A percentile compares a stretch with the other conserved stretches of the same genome.
phyloP scores from a whole-genome alignment of 2,888 invertebrate genomes.

The Toxonevra muliebris region DNA sequence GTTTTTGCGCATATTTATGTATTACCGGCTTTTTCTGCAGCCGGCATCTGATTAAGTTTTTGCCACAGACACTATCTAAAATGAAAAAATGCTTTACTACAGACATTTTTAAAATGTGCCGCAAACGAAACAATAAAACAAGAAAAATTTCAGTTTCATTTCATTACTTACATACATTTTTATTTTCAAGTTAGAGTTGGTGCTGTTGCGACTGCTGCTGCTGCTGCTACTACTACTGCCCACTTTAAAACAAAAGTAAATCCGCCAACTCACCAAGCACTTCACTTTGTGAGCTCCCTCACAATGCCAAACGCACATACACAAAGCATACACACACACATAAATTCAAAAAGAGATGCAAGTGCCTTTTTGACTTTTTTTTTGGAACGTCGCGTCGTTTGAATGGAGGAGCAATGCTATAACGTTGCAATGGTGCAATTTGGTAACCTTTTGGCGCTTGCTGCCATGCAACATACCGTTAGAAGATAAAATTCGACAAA shows the following conservation, averaged over 20 bases:
- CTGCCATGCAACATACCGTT: too few relatives aligned
- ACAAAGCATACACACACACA: background rate
- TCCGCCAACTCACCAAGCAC: conserved; percentile 14
- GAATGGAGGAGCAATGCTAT: background rate
- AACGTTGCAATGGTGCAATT: conserved; percentile 19
- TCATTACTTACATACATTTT: background rate
- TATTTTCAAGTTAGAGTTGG: background rate
- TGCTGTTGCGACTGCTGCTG: conserved; percentile 3
- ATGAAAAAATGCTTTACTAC: background rate
- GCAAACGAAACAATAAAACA: background rate
- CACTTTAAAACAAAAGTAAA: background rate
- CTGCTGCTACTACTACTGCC: conserved; percentile 1
- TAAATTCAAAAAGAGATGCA: background rate
- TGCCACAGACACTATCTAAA: conserved; percentile 1
- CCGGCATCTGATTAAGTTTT: conserved; percentile 10
- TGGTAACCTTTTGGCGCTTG: conserved; percentile 32
- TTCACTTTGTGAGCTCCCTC: background rate
- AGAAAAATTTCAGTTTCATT: background rate
- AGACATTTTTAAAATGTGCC: background rate
- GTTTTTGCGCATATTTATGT: conserved; percentile 20
- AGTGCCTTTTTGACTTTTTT: background rate
- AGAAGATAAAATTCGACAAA: conserved; percentile 23
- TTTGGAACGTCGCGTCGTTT: background rate
- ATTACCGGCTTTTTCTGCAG: conserved; percentile 30
- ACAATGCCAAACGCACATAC: background rate